Percentiles rank a stretch among this genome's conserved stretches.
phyloP scores from a whole-genome alignment of 2,797 vertebrate genomes.

The Coregonus suidteri region DNA sequence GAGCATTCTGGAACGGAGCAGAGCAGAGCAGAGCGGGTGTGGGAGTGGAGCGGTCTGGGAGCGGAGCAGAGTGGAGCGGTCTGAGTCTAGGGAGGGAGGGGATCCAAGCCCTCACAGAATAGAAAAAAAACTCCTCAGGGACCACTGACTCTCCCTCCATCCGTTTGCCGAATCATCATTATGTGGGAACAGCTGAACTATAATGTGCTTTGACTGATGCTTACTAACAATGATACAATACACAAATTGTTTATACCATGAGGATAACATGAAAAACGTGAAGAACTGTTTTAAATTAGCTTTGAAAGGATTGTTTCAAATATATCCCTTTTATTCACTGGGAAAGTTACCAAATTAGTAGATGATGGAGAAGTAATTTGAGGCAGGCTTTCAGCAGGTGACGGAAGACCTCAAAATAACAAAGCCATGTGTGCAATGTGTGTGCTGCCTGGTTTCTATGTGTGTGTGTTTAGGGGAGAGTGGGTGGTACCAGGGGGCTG shows the following conservation, averaged over 20 bases:
- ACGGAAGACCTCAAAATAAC: background rate
- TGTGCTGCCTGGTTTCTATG: background rate
- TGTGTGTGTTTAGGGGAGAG: background rate
- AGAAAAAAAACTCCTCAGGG: constrained; percentile 74
- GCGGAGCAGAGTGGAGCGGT: background rate
- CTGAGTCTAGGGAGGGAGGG: constrained; percentile 57
- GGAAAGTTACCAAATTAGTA: background rate
- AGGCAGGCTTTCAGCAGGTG: background rate
- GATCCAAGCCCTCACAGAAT: constrained; percentile 77
- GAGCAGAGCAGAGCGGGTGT: too few species aligned
- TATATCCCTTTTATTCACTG: background rate
- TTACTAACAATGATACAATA: background rate
- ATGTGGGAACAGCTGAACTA: background rate
- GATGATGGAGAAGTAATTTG: background rate
- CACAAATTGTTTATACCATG: background rate
- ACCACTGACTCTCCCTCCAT: constrained; percentile 62
- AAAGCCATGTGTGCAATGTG: background rate
- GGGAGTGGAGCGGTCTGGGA: background rate
- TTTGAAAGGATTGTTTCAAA: background rate
- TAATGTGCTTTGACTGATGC: constrained; percentile 32
- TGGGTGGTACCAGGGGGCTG: background rate
- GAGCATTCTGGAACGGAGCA: too few species aligned
- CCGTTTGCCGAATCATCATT: constrained; percentile 36
- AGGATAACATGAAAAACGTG: background rate
- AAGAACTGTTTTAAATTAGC: background rate